phyloP scores from a whole-genome alignment of 2,797 vertebrate genomes.

The Takifugu rubripes region DNA sequence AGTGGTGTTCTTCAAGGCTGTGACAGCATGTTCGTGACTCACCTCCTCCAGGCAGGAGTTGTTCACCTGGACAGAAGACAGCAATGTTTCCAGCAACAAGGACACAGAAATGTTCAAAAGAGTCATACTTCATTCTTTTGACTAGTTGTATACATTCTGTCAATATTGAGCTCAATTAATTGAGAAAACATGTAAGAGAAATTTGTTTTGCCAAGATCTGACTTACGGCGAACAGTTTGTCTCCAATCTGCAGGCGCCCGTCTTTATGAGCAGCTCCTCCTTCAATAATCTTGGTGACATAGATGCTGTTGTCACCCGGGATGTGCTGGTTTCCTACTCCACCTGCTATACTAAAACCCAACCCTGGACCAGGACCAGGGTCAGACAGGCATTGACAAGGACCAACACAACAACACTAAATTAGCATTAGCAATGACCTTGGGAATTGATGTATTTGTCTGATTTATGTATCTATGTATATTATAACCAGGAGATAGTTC shows the following conservation, averaged over 20 bases:
- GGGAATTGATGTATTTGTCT: too few species aligned
- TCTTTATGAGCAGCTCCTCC: constrained; percentile 96
- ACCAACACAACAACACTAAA: neutral
- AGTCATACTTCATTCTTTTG: too few species aligned
- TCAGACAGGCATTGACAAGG: constrained; percentile 23
- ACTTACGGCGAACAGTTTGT: constrained; percentile 95
- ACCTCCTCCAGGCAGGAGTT: constrained; percentile 88
- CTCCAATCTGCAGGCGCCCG: constrained; percentile 93
- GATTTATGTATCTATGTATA: too few species aligned
- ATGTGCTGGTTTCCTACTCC: constrained; percentile 98
- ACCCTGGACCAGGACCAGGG: constrained; percentile 72
- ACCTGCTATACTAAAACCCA: constrained; percentile 97
- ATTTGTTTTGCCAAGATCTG: too few species aligned
- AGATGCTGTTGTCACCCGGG: constrained; percentile 98
- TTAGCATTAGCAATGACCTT: too few species aligned
- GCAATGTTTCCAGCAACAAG: neutral
- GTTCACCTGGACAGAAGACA: constrained; percentile 81
- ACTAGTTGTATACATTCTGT: too few species aligned
- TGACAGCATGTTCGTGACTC: constrained; percentile 95
- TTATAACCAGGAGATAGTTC: too few species aligned
- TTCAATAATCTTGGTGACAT: constrained; percentile 97
- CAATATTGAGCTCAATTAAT: too few species aligned
- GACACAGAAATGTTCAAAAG: too few species aligned
- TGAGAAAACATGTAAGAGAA: too few species aligned
- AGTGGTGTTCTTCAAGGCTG: constrained; percentile 95